Base-by-base conservation (phyloP, 2,113 vertebrate species). In the Lipophrys pholis region DNA sequence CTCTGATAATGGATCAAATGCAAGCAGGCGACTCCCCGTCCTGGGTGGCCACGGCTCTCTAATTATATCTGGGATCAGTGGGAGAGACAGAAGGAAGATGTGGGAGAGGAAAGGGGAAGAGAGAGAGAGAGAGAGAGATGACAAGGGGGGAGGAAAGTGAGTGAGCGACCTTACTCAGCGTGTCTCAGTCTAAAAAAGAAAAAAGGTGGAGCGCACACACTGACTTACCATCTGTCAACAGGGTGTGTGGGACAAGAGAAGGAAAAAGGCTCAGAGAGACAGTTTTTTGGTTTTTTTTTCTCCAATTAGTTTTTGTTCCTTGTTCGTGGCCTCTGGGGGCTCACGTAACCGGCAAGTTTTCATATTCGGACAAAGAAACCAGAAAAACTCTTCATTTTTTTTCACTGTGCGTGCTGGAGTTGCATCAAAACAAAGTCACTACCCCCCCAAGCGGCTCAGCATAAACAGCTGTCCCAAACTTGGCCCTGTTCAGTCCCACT, bases 221-320 rank as follows among this genome's bases (percentile, higher is more conserved):
- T 92, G 91, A 72, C 84, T 77, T 38, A 65, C 93, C 92, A 94
- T 94, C 91, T 94, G 92, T 87, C 90, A 84, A 69, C 58, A 54
- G 81, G 62, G 75, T 42, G 64, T 60, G 54, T 69, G 61, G 76
- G 80, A 63, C 69, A 69, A 15, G 70, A 69, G 69, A 70, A 76
- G 65, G 50, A 57, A 71, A 49, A 73, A 49, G 8, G 52, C 70
- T 65, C 53, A 3, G 16, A 72, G 69, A 71, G 40, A 57, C 38
- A 55, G 8, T 30, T n/a, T n/a, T n/a, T 30, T 30, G 21, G 21
- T 2, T 42, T 78, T 73, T 84, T 36, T 70, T 76, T 80, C 59
- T 69, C 74, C 70, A 83, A 79, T 90, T 86, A 71, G 59, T 68
- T 76, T 54, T 43, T 30, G 58, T 4, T 80, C 69, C 62, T 73